Percentiles rank a stretch among this genome's conserved stretches.
phyloP scores from a whole-genome alignment of 23 tunicate genomes.

The Styela plicata region DNA sequence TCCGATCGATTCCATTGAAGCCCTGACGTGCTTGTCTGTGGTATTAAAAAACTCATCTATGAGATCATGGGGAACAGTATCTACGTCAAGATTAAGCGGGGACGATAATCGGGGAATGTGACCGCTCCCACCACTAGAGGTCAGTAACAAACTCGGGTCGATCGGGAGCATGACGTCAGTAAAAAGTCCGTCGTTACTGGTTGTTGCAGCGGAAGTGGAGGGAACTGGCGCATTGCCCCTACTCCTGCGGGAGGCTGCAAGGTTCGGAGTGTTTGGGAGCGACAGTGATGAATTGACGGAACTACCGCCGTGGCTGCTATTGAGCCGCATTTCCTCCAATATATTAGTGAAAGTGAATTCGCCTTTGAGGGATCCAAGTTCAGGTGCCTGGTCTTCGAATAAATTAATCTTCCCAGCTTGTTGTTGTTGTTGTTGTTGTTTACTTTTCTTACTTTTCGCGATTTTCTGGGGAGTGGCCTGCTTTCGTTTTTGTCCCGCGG shows the following conservation, averaged over 20 bases:
- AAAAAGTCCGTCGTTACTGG: slow-evolving; percentile 14
- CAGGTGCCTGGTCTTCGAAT: slow-evolving; percentile 68
- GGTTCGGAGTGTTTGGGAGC: slow-evolving; percentile 8
- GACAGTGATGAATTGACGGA: slow-evolving; percentile 32
- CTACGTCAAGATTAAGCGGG: not conserved
- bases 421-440: slow-evolving; percentile 1
- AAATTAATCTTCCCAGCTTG: not conserved
- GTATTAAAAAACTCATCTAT: slow-evolving; percentile 12
- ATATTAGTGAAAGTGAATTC: slow-evolving; percentile 79
- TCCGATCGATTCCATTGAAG: slow-evolving; percentile 4
- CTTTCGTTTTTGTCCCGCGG: slow-evolving; percentile 30
- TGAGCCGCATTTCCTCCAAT: slow-evolving; percentile 51
- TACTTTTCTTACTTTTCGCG: slow-evolving; percentile 21
- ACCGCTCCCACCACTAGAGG: not conserved
- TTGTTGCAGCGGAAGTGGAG: not conserved
- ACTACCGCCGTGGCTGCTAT: slow-evolving; percentile 24
- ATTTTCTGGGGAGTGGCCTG: slow-evolving; percentile 25
- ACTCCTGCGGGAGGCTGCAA: not conserved
- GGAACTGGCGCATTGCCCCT: not conserved
- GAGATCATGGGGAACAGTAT: not conserved
- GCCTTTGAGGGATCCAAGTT: slow-evolving; percentile 88
- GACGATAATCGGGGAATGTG: not conserved
- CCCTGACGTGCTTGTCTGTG: not conserved
- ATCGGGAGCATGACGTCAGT: slow-evolving; percentile 29
- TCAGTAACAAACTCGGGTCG: slow-evolving; percentile 16